A percentile compares a stretch with the other conserved stretches of the same genome.
Conservation (phyloP, 1,140 invertebrate genomes). For the Xylocopa sonorina region DNA sequence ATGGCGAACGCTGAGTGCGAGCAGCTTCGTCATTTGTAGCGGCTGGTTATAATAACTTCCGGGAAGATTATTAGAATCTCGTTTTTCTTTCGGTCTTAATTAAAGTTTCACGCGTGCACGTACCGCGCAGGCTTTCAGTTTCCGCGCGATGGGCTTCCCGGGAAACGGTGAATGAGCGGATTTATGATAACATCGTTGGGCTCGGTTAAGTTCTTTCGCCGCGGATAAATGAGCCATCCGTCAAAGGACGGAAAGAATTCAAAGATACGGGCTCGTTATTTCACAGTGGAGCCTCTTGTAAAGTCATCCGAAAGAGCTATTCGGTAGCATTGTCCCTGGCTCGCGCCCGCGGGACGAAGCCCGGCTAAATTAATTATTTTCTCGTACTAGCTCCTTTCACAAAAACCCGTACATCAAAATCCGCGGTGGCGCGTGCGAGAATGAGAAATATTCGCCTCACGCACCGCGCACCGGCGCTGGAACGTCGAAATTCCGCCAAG, state of each 20-base stretch:
- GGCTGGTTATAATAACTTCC: no score
- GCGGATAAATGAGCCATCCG: constrained; percentile 16
- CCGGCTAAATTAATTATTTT: neutral
- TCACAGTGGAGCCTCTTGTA: neutral
- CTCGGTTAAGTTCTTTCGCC: constrained; percentile 21
- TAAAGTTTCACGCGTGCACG: constrained; percentile 5
- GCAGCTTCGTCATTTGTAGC: no score
- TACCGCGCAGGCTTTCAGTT: neutral
- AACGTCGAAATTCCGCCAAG: no score
- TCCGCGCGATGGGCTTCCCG: no score
- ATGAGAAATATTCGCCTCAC: neutral
- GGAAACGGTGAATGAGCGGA: constrained; percentile 3
- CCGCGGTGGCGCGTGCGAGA: no score
- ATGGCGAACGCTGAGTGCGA: neutral
- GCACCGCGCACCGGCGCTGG: no score
- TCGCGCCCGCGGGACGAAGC: neutral
- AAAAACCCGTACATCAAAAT: neutral
- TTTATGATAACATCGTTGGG: constrained; percentile 33
- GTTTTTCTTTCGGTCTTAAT: constrained; percentile 14
- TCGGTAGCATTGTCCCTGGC: neutral
- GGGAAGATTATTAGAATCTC: neutral
- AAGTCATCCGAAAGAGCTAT: neutral
- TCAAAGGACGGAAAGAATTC: constrained; percentile 31
- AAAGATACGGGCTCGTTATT: constrained; percentile 19
- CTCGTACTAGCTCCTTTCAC: neutral